Percentiles rank a stretch among this genome's conserved stretches.
phyloP scores from a whole-genome alignment of 2,888 invertebrate genomes.

The Chrysolina oricalcia region DNA sequence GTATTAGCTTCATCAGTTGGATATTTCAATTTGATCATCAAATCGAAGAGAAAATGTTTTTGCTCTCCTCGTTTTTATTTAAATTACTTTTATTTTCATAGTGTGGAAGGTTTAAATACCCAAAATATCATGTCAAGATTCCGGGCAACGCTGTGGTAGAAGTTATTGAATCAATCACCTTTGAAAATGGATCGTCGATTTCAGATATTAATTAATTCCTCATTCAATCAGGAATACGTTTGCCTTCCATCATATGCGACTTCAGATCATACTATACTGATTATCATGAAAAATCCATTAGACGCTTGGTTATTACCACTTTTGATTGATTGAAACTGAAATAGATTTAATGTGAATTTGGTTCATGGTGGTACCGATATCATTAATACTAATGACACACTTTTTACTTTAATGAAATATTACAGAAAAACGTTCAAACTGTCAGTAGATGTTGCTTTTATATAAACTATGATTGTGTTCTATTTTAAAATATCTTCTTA shows the following conservation, averaged over 20 bases:
- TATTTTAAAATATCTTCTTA: no score
- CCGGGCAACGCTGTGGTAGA: no score
- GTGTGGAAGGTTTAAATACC: no score
- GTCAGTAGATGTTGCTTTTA: no score
- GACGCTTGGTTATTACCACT: not conserved
- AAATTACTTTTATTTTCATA: no score
- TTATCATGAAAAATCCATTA: slow-evolving; percentile 8
- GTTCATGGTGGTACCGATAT: slow-evolving; percentile 10
- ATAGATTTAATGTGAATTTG: slow-evolving; percentile 3
- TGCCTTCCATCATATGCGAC: not conserved
- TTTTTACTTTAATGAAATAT: not conserved
- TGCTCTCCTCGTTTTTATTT: no score
- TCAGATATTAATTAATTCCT: not conserved
- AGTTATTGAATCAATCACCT: no score
- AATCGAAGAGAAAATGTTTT: no score
- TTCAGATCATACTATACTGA: not conserved
- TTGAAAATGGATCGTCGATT: not conserved
- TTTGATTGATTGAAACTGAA: not conserved
- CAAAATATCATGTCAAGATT: no score
- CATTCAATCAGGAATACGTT: not conserved
- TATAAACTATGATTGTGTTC: no score
- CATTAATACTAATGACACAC: not conserved
- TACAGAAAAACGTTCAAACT: not conserved
- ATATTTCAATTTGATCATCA: no score
- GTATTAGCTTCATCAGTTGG: no score